Base-by-base conservation (phyloP, 1,140 invertebrate species). In the Drosophila busckii region DNA sequence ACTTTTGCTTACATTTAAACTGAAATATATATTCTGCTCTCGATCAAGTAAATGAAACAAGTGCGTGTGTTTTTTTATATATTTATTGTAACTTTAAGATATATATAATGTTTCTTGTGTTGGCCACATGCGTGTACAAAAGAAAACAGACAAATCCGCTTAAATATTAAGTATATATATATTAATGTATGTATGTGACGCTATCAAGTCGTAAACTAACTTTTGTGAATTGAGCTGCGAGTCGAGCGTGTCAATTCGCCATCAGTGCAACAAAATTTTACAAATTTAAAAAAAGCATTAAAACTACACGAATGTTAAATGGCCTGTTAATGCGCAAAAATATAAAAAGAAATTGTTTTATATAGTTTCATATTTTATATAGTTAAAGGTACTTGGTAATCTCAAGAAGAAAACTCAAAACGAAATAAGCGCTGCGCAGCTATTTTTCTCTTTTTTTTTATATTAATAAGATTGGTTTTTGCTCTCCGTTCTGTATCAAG, bases 321-420 rank as follows among this genome's bases (percentile, higher is more conserved):
- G 59, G 59, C 59, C 28, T 55, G 42, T 62, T 61, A 61, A 54
- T 46, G 32, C 41, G 49, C 49, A 40, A 59, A 46, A 46, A 29
- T 32, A 48, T 31, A 31, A 2, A 20, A 29, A 44, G 38, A 20
- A 31, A 16, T 45, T 15, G 12, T n/a, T n/a, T n/a, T 42, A 40
- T 34, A 28, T 8, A 9, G 34, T 15, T 12, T 6, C 25, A 37
- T 38, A 25, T 25, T 31, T 5, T 8, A 23, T 54, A 38, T 23
- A 38, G 26, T 52, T 35, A 10, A 37, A 38, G 25, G 34, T 42
- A 50, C 50, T 20, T 54, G 28, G 38, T 80, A 73, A 80, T 80
- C 73, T 80, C 73, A 82, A 71, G 61, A 73, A 37, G 46, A 46
- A 53, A 64, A 63, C 46, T 49, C 22, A 65, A 55, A 44, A 42